A percentile compares a stretch with the other conserved stretches of the same genome.
Evolutionary conservation across 2,888 invertebrate species (phyloP).

Genomic region (Desoria tigrina): DNA sequence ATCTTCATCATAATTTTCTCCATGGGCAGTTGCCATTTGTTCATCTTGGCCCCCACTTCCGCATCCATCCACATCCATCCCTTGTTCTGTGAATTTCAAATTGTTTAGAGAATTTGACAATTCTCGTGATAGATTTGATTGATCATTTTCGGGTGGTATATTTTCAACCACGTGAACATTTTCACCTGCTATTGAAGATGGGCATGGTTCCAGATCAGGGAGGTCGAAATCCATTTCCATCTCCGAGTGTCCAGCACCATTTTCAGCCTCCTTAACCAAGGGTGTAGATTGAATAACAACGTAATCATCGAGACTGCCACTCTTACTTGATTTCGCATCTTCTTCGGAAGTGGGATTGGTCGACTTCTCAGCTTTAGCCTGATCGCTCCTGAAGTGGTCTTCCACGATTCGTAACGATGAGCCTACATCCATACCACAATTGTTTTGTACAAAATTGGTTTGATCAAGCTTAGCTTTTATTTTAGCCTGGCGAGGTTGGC

Average conservation of each 20-base stretch:
- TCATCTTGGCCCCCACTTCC: not conserved
- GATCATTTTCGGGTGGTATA: not conserved
- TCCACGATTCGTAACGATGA: constrained; percentile 30
- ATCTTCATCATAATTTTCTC: constrained; percentile 31
- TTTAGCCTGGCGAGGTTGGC: constrained; percentile 28
- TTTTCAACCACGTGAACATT: not conserved
- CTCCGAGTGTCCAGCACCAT: not conserved
- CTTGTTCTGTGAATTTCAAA: constrained; percentile 22
- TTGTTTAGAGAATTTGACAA: constrained; percentile 31
- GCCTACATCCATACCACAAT: not conserved
- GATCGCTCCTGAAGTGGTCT: constrained; percentile 26
- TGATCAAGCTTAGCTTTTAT: constrained; percentile 22
- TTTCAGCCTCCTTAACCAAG: not conserved
- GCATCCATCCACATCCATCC: constrained; percentile 24
- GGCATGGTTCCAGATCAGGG: not conserved
- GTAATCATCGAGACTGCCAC: constrained; percentile 35
- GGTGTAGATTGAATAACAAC: constrained; percentile 25
- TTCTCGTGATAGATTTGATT: constrained; percentile 21
- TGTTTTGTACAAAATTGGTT: not conserved
- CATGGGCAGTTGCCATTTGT: not conserved
- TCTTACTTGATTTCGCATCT: constrained; percentile 27
- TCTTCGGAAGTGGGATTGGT: constrained; percentile 10
- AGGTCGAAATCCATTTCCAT: constrained; percentile 9
- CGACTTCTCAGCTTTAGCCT: not conserved
- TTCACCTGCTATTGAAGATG: not conserved